These are phyloP conservation scores for Clarias magur DNA, from an alignment of 2,113 vertebrate species.

Conservation along the genomic window DNA sequence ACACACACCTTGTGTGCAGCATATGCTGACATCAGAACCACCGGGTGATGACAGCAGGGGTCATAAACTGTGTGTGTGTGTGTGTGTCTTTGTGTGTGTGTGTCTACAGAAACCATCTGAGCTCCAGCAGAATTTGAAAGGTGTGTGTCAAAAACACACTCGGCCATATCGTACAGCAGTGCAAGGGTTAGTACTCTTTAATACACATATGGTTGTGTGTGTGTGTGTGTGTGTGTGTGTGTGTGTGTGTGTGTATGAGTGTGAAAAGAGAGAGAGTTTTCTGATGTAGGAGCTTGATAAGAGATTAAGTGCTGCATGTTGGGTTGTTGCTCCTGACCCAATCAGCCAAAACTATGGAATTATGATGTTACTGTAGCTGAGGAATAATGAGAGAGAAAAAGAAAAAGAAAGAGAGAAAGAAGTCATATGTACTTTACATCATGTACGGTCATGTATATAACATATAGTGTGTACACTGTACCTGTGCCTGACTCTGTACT, in stretches of 20 bases:
- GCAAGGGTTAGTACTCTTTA: neutral
- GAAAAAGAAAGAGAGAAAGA: no score
- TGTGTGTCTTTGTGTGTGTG: neutral
- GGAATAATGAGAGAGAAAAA: no score
- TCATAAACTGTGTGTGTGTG: neutral
- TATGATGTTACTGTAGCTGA: no score
- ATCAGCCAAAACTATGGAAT: neutral
- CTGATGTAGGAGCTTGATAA: neutral
- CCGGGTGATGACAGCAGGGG: constrained; percentile 12
- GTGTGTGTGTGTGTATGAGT: no score
- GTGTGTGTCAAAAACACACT: neutral
- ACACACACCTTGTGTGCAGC: constrained; percentile 24
- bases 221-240: no score
- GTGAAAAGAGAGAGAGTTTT: neutral
- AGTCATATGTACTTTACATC: no score
- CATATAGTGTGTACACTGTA: no score
- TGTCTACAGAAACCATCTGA: neutral
- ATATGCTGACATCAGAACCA: constrained; percentile 27
- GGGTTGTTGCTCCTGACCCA: neutral
- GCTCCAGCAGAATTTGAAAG: neutral
- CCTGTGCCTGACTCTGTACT: no score
- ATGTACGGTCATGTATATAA: no score
- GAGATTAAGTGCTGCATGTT: neutral
- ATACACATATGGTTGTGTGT: neutral
- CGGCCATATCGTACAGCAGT: neutral